A percentile compares a stretch with the other conserved stretches of the same genome.
Conservation (phyloP, 2,888 invertebrate species). For the Lucinisca nassula region DNA sequence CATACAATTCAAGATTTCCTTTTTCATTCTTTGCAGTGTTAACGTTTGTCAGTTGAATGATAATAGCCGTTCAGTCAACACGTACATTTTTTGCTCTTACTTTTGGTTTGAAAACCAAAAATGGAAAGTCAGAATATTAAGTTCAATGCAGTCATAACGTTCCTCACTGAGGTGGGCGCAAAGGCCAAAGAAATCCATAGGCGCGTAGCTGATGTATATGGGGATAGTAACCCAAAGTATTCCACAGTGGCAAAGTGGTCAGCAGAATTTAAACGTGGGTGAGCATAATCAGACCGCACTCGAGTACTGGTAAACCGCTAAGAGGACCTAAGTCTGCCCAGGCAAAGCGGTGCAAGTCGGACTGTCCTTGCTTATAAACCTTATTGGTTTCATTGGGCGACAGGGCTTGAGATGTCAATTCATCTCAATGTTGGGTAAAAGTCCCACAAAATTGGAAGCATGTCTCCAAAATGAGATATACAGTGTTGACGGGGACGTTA, state of each 20-base stretch:
- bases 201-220: not conserved
- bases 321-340: too few relatives aligned
- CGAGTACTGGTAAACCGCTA: not conserved
- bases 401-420: not conserved
- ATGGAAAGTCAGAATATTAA: not conserved
- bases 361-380: not conserved
- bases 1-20: too few relatives aligned
- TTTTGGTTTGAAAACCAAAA: not conserved
- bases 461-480: too few relatives aligned
- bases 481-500: not conserved
- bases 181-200: not conserved
- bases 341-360: too few relatives aligned
- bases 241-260: too few relatives aligned
- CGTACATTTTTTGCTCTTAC: not conserved
- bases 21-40: too few relatives aligned
- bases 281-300: too few relatives aligned
- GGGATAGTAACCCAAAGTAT: too few relatives aligned
- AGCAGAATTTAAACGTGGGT: too few relatives aligned
- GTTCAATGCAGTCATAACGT: too few relatives aligned
- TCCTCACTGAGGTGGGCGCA: too few relatives aligned
- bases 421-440: not conserved
- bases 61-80: not conserved
- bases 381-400: not conserved
- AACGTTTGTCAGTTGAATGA: too few relatives aligned
- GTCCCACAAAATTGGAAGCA: not conserved